Conservation (phyloP, 2,797 vertebrate species). For the Gobionotothen gibberifrons region DNA sequence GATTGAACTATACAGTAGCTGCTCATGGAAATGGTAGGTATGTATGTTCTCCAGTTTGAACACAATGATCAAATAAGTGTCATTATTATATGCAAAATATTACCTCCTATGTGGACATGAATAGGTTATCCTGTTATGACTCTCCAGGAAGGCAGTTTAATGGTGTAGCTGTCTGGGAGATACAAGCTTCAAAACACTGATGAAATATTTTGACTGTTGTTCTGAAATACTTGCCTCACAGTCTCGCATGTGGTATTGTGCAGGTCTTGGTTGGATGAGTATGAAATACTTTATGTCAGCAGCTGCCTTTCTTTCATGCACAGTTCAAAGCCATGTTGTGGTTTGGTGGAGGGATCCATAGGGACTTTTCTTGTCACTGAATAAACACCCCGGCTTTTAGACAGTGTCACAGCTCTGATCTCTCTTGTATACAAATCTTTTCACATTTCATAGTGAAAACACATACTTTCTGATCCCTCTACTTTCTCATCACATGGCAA, state of each 20-base stretch:
- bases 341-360: slow-evolving; percentile 37
- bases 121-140: neutral
- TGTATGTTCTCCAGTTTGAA: neutral
- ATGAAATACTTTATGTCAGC: slow-evolving; percentile 14
- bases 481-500: neutral
- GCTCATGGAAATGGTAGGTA: neutral
- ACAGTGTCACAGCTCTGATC: slow-evolving; percentile 2
- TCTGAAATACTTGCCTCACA: neutral
- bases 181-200: neutral
- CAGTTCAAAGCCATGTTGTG: slow-evolving; percentile 27
- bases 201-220: neutral
- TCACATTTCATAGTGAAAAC: too few relatives aligned
- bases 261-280: slow-evolving; percentile 18
- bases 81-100: slow-evolving; percentile 1
- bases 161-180: slow-evolving; percentile 10
- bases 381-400: slow-evolving; percentile 33
- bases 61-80: neutral
- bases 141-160: slow-evolving; percentile 10
- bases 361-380: slow-evolving; percentile 42
- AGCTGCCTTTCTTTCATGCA: slow-evolving; percentile 10
- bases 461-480: neutral
- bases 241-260: neutral
- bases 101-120: neutral
- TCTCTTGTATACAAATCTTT: too few relatives aligned
- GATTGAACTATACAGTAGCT: neutral